phyloP scores from a whole-genome alignment of 2,888 invertebrate genomes.

The Coelogynopora nodosa region DNA sequence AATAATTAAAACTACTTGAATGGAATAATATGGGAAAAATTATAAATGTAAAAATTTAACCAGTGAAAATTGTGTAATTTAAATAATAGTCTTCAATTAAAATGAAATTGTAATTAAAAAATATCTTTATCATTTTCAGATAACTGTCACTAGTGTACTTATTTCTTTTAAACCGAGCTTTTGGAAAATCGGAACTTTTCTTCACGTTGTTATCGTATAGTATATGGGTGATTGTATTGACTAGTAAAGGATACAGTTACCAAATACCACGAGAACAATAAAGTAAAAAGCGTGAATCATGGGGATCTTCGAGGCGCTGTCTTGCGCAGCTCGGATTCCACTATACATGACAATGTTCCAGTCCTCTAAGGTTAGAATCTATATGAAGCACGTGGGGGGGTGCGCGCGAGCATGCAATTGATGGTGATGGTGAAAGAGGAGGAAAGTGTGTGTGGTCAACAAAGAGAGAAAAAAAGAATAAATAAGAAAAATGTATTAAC shows the following conservation, averaged over 20 bases:
- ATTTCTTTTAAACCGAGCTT: too few relatives aligned
- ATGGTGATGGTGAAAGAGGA: not conserved
- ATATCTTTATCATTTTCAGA: too few relatives aligned
- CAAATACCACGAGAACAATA: slow-evolving; percentile 95
- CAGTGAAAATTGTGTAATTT: too few relatives aligned
- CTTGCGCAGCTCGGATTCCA: slow-evolving; percentile 81
- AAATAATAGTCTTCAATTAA: too few relatives aligned
- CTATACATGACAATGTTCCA: slow-evolving; percentile 99
- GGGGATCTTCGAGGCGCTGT: slow-evolving; percentile 1
- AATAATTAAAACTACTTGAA: too few relatives aligned
- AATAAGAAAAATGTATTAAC: not conserved
- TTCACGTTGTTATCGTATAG: too few relatives aligned
- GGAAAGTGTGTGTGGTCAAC: not conserved
- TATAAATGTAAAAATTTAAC: too few relatives aligned
- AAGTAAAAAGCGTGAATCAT: slow-evolving; percentile 71
- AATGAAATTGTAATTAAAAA: too few relatives aligned
- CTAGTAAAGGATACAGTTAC: slow-evolving; percentile 72
- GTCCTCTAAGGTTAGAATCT: slow-evolving; percentile 99
- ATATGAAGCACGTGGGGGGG: slow-evolving; percentile 51
- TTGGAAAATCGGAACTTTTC: too few relatives aligned
- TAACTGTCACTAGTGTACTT: too few relatives aligned
- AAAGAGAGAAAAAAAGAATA: not conserved
- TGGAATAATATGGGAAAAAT: too few relatives aligned
- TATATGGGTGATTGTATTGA: too few relatives aligned
- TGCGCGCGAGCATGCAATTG: not conserved